Percentiles rank a stretch among this genome's conserved stretches.
phyloP scores from a whole-genome alignment of 2,888 invertebrate species.

The Eulithis testata region DNA sequence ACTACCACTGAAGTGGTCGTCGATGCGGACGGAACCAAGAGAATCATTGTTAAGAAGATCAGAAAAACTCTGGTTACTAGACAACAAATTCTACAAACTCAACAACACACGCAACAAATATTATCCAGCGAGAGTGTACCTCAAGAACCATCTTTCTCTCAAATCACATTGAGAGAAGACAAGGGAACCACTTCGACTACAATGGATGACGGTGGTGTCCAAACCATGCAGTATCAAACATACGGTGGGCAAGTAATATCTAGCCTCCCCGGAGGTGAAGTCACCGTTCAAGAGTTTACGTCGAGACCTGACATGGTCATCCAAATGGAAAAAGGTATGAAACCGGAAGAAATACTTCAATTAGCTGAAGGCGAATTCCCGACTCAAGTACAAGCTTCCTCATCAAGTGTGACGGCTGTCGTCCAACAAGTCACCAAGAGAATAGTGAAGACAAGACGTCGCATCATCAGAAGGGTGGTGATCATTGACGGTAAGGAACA shows the following conservation, averaged over 20 bases:
- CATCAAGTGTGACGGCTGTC: slow-evolving; percentile 90
- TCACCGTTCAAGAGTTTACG: slow-evolving; percentile 87
- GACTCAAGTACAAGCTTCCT: slow-evolving; percentile 84
- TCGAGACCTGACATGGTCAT: slow-evolving; percentile 86
- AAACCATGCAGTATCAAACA: slow-evolving; percentile 86
- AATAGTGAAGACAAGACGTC: slow-evolving; percentile 89
- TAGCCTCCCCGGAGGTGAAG: slow-evolving; percentile 86
- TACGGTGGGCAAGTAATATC: slow-evolving; percentile 87
- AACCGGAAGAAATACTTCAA: slow-evolving; percentile 77
- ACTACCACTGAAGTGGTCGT: slow-evolving; percentile 92
- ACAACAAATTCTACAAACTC: slow-evolving; percentile 87
- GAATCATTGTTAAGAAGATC: slow-evolving; percentile 90
- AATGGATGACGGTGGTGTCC: slow-evolving; percentile 85
- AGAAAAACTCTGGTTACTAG: slow-evolving; percentile 87
- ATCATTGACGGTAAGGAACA: slow-evolving; percentile 94
- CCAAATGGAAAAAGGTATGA: slow-evolving; percentile 82
- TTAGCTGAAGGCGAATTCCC: slow-evolving; percentile 70
- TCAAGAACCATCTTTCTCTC: slow-evolving; percentile 86
- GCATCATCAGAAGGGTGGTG: slow-evolving; percentile 90
- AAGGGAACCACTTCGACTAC: slow-evolving; percentile 85
- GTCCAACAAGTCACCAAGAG: slow-evolving; percentile 92
- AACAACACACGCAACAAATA: slow-evolving; percentile 83
- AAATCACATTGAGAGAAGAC: slow-evolving; percentile 88
- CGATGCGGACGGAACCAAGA: slow-evolving; percentile 91
- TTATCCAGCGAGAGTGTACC: slow-evolving; percentile 84